These are phyloP conservation scores for Malurus cyaneus DNA, from an alignment of 2,113 vertebrate species.

Conservation along the genomic window DNA sequence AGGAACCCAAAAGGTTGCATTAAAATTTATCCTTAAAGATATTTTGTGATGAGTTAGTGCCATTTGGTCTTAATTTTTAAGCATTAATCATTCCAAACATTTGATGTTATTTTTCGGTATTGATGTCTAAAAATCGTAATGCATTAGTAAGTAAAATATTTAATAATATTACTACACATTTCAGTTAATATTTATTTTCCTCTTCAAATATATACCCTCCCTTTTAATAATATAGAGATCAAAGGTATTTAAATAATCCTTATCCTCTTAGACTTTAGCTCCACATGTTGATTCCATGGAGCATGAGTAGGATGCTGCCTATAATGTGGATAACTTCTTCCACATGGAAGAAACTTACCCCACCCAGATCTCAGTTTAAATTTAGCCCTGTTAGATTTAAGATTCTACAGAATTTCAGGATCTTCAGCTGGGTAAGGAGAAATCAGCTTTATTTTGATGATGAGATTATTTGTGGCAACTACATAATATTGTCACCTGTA, in stretches of 20 bases:
- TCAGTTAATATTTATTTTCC: not conserved
- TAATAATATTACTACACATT: not conserved
- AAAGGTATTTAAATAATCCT: not conserved
- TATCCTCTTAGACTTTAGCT: not conserved
- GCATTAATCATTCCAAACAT: conserved; percentile 3
- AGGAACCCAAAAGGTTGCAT: conserved; percentile 65
- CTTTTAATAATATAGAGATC: not conserved
- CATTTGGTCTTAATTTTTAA: not conserved
- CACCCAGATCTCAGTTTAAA: not conserved
- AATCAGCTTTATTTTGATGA: not conserved
- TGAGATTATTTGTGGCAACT: not conserved
- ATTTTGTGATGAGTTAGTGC: conserved; percentile 42
- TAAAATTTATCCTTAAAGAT: conserved; percentile 65
- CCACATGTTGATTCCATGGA: not conserved
- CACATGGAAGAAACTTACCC: not conserved
- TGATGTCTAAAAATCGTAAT: not conserved
- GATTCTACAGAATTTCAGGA: not conserved
- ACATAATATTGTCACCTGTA: not conserved
- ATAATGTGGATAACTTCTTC: not conserved
- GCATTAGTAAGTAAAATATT: not conserved
- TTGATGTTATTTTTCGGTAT: conserved; percentile 30
- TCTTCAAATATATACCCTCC: not conserved
- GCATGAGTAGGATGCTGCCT: not conserved
- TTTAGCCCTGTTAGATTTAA: not conserved
- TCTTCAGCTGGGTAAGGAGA: not conserved